These are phyloP conservation scores for Aleadryas rufinucha DNA, from an alignment of 2,113 vertebrate genomes.

Conservation along the genomic window DNA sequence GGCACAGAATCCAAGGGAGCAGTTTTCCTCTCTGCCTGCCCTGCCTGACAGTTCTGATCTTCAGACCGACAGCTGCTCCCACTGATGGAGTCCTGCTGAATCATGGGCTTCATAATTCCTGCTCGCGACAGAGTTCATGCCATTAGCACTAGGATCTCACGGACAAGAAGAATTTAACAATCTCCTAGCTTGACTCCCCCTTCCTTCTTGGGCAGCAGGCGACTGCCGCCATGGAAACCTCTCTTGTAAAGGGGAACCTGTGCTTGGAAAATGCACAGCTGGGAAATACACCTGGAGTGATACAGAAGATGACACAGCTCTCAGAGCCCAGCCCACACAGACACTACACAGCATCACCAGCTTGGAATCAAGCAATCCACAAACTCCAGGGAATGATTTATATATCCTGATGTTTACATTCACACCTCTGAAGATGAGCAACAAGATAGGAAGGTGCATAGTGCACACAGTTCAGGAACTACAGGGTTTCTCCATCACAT, in stretches of 20 bases:
- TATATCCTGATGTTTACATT: not conserved
- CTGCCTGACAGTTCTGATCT: constrained; percentile 81
- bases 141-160: not conserved
- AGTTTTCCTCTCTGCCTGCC: constrained; percentile 83
- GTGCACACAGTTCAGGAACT: not conserved
- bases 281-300: not conserved
- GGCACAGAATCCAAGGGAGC: constrained; percentile 80
- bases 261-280: not conserved
- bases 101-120: constrained; percentile 91
- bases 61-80: constrained; percentile 84
- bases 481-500: not conserved
- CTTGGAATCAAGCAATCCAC: not conserved
- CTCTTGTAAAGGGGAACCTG: not conserved
- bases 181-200: not conserved
- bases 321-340: not conserved
- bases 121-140: not conserved
- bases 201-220: not conserved
- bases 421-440: not conserved
- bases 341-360: not conserved
- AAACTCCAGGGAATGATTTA: not conserved
- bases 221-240: not conserved
- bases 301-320: not conserved
- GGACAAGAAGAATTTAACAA: not conserved
- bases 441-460: not conserved
- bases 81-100: constrained; percentile 83